Base-by-base conservation (phyloP, 2,113 vertebrate species). In the Cheirogaleus medius region DNA sequence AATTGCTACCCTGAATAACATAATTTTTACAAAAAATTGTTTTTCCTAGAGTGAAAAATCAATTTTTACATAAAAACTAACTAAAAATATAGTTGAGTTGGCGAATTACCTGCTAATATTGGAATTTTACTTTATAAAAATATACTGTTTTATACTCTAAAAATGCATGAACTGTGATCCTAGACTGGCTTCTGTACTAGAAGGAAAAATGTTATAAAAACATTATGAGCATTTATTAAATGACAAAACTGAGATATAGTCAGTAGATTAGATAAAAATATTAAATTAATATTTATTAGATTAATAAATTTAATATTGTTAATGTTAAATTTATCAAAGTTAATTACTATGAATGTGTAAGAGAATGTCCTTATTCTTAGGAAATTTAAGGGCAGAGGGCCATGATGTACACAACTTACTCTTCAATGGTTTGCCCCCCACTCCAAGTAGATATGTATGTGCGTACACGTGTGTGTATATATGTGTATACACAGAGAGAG, bases 41-140 rank as follows among this genome's bases (percentile, higher is more conserved):
- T 68, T 80, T 87, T 80, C 42, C 7, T 76, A 56, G 42, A 88
- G 82, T 47, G 34, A 73, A 92, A 90, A 10, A 25, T 74, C 44
- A 47, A 32, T 68, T 58, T 93, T 96, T 71, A 0, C 1, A 4
- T 87, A 63, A 60, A 77, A 21, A 13, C 66, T 66, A 69, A 76
- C 47, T 88, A 49, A 93, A 92, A 76, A 82, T 80, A 47, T 29
- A 84, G 25, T 84, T 73, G 58, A 81, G 21, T 69, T 91, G 15
- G 37, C 21, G 34, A 63, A 3, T 87, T 74, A 29, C 21, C 34
- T 94, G 44, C 39, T 34, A 12, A 52, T 15, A 32, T 8, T 81
- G 39, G 64, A 92, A 60, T 96, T 95, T 77, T 32, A 83, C 32
- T 90, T 77, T 56, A 77, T 85, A 29, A 76, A 90, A 92, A 88